Base-by-base conservation (phyloP, 2,888 invertebrate genomes). In the Synanthedon formicaeformis region DNA sequence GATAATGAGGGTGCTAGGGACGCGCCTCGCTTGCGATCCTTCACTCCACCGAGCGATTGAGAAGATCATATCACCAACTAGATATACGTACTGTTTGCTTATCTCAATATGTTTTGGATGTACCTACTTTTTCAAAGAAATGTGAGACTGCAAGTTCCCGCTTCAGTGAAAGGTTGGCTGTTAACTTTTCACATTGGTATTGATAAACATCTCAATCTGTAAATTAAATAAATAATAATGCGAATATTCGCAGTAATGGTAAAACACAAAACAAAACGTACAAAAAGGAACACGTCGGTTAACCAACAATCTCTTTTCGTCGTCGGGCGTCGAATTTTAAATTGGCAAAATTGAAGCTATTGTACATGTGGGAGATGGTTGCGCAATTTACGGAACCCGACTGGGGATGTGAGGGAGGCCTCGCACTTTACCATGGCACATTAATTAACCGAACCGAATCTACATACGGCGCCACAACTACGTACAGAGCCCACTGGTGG, bases 381-480 rank as follows among this genome's bases (percentile, higher is more conserved):
- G 81, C 75, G 75, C 82, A 82, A 83, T 84, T 84, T 83, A 81
- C 76, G 74, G 69, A 76, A 75, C 73, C 77, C 78, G 71, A 63
- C 68, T 67, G 72, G 78, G 76, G 73, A 69, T 69, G 67, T 67
- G 73, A 71, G 80, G 77, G 81, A 71, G 68, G 67, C 76, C 75
- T 79, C 80, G 75, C 80, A 78, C 78, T 81, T 76, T 81, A 79
- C 82, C 78, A 78, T 76, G 75, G 76, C 80, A 83, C 85, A 85
- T 86, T 85, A 85, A 86, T 86, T 86, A 85, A 83, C 79, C 75
- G 73, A 75, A 71, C 71, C 72, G 78, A 80, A 85, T 84, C 78
- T 86, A 84, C 83, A 85, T 82, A 83, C 81, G 80, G 77, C 73
- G 74, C 81, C 78, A 70, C 77, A 79, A 74, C 75, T 76, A 75